Evolutionary conservation across 2,113 vertebrate genomes (phyloP).

Genomic region (Ctenomys sociabilis): DNA sequence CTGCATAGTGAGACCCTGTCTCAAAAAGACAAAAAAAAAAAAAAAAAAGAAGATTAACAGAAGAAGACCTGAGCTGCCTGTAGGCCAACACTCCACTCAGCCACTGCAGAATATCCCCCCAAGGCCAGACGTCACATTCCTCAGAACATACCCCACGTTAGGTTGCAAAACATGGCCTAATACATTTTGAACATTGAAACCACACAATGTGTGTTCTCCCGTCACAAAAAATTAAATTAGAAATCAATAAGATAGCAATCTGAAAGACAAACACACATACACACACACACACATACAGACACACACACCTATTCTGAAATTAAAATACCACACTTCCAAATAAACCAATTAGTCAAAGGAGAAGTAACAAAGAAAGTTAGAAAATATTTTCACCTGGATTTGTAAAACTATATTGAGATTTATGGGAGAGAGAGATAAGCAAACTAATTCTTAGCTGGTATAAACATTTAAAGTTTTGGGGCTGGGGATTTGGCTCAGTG

Average conservation of each 20-base stretch:
- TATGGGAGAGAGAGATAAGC: not conserved
- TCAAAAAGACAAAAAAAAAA: too few relatives aligned
- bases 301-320: not conserved
- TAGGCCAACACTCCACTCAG: not conserved
- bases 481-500: too few relatives aligned
- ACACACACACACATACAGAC: not conserved
- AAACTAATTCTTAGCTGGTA: not conserved
- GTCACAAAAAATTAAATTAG: not conserved
- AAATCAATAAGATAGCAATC: not conserved
- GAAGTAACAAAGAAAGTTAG: not conserved
- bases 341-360: not conserved
- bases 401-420: not conserved
- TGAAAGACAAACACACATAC: not conserved
- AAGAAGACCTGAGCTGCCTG: not conserved
- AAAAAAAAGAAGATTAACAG: too few relatives aligned
- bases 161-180: not conserved
- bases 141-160: not conserved
- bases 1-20: too few relatives aligned
- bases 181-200: not conserved
- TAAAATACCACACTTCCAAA: not conserved
- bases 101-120: not conserved
- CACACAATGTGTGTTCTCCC: not conserved
- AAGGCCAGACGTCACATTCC: not conserved
- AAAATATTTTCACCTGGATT: not conserved
- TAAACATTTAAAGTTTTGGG: not conserved